These are phyloP conservation scores for Aphelenchoides besseyi DNA, from an alignment of 1,140 invertebrate species.

Conservation along the genomic window DNA sequence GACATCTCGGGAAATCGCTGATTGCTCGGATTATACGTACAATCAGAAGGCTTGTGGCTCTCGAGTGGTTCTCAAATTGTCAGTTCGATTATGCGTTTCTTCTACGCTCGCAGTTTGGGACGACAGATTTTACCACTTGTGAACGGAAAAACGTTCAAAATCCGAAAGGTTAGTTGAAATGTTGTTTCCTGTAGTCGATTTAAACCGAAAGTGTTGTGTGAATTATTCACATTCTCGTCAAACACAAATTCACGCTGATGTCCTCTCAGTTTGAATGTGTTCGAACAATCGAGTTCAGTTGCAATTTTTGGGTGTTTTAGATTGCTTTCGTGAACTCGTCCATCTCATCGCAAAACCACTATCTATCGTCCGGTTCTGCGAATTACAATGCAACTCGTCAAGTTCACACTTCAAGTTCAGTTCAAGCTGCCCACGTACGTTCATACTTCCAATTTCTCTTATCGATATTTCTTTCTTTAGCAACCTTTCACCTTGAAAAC, in stretches of 20 bases:
- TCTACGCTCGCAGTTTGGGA: not conserved
- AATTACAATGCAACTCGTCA: not conserved
- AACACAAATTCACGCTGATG: not conserved
- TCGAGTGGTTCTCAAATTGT: not conserved
- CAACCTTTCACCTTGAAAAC: slow-evolving; percentile 53
- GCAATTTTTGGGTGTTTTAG: not conserved
- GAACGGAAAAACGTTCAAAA: not conserved
- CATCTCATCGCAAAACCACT: not conserved
- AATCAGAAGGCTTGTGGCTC: too few relatives aligned
- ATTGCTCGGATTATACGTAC: not conserved
- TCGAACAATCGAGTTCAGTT: not conserved
- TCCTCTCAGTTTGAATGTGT: not conserved
- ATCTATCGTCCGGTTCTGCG: not conserved
- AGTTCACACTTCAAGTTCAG: not conserved
- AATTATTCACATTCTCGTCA: too few relatives aligned
- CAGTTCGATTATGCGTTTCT: not conserved
- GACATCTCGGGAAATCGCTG: too few relatives aligned
- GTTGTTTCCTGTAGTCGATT: too few relatives aligned
- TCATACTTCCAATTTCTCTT: not conserved
- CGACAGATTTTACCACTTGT: not conserved
- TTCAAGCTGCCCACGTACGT: not conserved
- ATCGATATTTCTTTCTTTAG: slow-evolving; percentile 35
- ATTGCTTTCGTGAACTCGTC: not conserved
- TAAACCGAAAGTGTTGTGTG: too few relatives aligned
- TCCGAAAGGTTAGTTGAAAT: not conserved